These are phyloP conservation scores for Spheniscus humboldti DNA, from an alignment of 2,797 vertebrate genomes.

Conservation along the genomic window DNA sequence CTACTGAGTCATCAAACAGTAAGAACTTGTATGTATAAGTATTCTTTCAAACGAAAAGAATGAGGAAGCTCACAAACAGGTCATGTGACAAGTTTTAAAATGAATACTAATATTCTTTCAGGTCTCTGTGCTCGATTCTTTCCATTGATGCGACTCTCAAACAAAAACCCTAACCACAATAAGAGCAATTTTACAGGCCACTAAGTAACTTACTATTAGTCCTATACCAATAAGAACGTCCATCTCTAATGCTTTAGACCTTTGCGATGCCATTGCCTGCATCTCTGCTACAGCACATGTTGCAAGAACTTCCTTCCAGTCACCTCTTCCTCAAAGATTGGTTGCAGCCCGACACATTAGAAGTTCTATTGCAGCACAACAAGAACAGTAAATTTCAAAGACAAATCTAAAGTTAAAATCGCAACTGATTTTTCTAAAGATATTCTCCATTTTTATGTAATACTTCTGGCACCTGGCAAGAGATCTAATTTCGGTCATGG, in stretches of 20 bases:
- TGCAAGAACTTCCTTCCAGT: neutral
- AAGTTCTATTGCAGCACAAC: neutral
- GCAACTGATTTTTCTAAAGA: neutral
- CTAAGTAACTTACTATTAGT: neutral
- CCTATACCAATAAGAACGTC: neutral
- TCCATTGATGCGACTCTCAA: neutral
- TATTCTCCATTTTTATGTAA: neutral
- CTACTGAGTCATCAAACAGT: conserved; percentile 76
- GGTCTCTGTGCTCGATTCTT: neutral
- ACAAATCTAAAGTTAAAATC: neutral
- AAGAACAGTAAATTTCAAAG: neutral
- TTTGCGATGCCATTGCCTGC: neutral
- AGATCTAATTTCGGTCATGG: neutral
- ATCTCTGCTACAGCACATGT: neutral
- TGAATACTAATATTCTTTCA: neutral
- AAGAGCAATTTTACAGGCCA: neutral
- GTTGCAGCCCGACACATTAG: neutral
- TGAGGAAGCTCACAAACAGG: conserved; percentile 21
- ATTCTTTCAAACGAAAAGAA: conserved; percentile 61
- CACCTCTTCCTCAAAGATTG: neutral
- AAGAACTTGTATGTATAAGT: conserved; percentile 49
- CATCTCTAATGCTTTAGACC: neutral
- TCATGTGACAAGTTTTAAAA: conserved; percentile 4
- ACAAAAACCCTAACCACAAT: neutral
- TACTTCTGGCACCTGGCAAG: neutral